A percentile compares a stretch with the other conserved stretches of the same genome.
phyloP scores from a whole-genome alignment of 2,797 vertebrate species.

The Acanthurus lineatus region DNA sequence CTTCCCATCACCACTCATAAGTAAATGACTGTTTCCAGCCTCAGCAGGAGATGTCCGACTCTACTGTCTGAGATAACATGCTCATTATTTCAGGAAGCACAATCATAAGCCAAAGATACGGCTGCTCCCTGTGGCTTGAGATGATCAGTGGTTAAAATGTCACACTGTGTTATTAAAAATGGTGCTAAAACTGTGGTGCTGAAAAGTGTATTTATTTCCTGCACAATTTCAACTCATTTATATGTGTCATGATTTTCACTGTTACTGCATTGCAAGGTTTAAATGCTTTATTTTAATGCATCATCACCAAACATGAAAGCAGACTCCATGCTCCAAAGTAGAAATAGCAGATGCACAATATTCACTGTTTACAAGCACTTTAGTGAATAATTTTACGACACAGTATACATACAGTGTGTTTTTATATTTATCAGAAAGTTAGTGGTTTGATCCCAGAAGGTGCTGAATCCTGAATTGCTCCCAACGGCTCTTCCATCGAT shows the following conservation, averaged over 20 bases:
- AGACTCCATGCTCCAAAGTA: no score
- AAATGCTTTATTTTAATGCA: background rate
- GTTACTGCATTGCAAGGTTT: background rate
- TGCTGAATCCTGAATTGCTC: no score
- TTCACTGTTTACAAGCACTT: no score
- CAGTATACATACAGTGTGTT: no score
- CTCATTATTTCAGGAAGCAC: conserved; percentile 46
- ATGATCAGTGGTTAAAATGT: conserved; percentile 38
- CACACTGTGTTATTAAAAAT: conserved; percentile 48
- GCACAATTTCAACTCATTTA: background rate
- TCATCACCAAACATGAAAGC: background rate
- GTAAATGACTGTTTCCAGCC: conserved; percentile 22
- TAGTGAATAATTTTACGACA: no score
- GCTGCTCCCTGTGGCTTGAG: conserved; percentile 3
- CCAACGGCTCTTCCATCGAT: no score
- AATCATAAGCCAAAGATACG: conserved; percentile 20
- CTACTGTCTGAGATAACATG: conserved; percentile 8
- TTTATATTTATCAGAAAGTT: no score
- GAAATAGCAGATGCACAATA: no score
- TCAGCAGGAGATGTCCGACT: conserved; percentile 12
- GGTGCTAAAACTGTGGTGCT: conserved; percentile 33
- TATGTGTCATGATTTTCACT: background rate
- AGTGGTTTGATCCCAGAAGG: no score
- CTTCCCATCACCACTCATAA: background rate
- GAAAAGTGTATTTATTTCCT: conserved; percentile 15